Conservation (phyloP, 1,140 invertebrate genomes). For the Bicyclus anynana region DNA sequence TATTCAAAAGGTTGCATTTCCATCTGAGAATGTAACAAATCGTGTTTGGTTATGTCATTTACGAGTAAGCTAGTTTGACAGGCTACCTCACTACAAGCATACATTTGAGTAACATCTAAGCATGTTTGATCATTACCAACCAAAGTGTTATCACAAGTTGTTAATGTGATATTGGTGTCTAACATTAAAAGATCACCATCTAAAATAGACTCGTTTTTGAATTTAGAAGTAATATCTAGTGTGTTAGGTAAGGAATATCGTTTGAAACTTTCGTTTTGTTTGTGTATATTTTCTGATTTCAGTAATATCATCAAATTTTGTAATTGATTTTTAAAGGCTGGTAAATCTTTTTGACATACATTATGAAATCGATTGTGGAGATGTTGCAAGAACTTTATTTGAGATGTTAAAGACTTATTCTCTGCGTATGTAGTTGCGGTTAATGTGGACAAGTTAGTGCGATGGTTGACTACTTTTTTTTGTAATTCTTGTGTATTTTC, state of each 20-base stretch:
- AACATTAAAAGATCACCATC: conserved; percentile 67
- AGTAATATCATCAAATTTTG: conserved; percentile 47
- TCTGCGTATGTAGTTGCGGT: conserved; percentile 68
- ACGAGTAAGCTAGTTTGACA: conserved; percentile 41
- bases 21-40: conserved; percentile 30
- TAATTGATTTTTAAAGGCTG: conserved; percentile 55
- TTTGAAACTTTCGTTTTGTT: conserved; percentile 43
- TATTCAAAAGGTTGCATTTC: conserved; percentile 14
- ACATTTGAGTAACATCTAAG: conserved; percentile 49
- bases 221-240: conserved; percentile 41
- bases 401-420: conserved; percentile 59
- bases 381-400: conserved; percentile 61
- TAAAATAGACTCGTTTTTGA: conserved; percentile 60
- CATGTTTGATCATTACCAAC: conserved; percentile 52
- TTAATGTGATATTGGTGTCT: conserved; percentile 62
- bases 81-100: conserved; percentile 40
- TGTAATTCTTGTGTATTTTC: conserved; percentile 52
- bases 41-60: conserved; percentile 24
- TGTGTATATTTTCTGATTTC: conserved; percentile 36
- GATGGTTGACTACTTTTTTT: conserved; percentile 60
- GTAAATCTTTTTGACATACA: conserved; percentile 63
- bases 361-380: conserved; percentile 55
- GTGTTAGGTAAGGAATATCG: conserved; percentile 49
- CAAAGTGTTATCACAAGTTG: conserved; percentile 55
- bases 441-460: conserved; percentile 66